Conservation (phyloP, 1,140 invertebrate genomes). For the Onthophagus taurus region DNA sequence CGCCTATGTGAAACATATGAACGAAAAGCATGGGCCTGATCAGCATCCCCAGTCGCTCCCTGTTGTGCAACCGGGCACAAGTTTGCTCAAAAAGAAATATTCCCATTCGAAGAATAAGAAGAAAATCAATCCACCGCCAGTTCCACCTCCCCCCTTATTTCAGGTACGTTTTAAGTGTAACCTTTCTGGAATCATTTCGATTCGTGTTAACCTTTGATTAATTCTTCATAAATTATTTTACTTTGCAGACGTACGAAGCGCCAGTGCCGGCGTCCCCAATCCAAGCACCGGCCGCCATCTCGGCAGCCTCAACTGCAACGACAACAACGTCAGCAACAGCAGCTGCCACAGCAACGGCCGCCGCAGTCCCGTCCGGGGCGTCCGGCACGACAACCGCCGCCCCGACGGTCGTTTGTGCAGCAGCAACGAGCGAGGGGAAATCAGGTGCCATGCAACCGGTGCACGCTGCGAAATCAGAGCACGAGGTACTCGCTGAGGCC, state of each 20-base stretch:
- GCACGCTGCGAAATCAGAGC: conserved; percentile 8
- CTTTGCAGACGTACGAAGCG: conserved; percentile 2
- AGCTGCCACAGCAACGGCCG: no score
- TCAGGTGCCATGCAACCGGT: conserved; percentile 14
- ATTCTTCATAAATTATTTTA: no score
- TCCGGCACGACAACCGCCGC: background rate
- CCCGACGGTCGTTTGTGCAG: background rate
- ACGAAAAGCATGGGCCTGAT: conserved; percentile 11
- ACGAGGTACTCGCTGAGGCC: no score
- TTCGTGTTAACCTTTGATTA: no score
- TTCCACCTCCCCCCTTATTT: conserved; percentile 11
- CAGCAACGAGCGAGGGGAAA: no score
- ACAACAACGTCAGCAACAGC: no score
- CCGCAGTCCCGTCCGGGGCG: no score
- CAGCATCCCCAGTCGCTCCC: background rate
- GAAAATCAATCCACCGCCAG: conserved; percentile 13
- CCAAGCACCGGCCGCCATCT: background rate
- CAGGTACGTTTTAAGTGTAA: conserved; percentile 8
- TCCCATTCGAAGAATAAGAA: conserved; percentile 13
- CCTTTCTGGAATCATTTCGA: background rate
- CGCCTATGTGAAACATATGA: conserved; percentile 12
- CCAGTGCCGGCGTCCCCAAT: conserved; percentile 7
- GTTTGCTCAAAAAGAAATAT: conserved; percentile 11
- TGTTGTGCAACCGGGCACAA: conserved; percentile 8
- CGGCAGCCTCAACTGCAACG: no score